A percentile compares a stretch with the other conserved stretches of the same genome.
These are phyloP conservation scores for Halichondria panicea DNA, from an alignment of 37 sponge, comb jelly and placozoan species.

Conservation along the genomic window DNA sequence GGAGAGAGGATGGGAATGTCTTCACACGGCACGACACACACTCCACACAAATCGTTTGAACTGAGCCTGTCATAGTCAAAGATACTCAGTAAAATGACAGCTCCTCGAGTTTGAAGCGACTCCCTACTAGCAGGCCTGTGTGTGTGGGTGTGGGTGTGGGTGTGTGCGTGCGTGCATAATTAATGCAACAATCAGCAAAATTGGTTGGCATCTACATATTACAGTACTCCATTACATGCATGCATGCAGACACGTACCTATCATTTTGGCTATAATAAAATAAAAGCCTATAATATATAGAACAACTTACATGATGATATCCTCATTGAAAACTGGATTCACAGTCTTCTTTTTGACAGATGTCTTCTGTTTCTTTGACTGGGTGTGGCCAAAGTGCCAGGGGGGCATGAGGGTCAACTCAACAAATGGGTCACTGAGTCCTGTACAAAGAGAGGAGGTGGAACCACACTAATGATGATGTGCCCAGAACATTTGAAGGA, in stretches of 20 bases:
- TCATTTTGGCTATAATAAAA: too few species aligned
- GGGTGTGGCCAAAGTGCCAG: conserved; percentile 9
- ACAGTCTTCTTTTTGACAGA: conserved; percentile 27
- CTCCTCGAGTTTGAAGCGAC: conserved; percentile 21
- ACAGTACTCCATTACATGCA: too few species aligned
- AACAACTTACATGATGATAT: conserved; percentile 60
- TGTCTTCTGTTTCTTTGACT: conserved; percentile 26
- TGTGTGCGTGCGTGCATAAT: too few species aligned
- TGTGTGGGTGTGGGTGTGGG: background rate
- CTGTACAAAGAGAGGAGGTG: conserved; percentile 14
- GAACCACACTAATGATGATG: too few species aligned
- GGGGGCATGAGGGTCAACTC: conserved; percentile 23
- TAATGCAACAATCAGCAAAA: too few species aligned
- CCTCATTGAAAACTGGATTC: conserved; percentile 54
- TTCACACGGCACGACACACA: conserved; percentile 47
- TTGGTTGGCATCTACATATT: too few species aligned
- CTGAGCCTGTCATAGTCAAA: conserved; percentile 57
- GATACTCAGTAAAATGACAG: conserved; percentile 44
- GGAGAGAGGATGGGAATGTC: conserved; percentile 12
- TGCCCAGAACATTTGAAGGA: too few species aligned
- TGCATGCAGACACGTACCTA: too few species aligned
- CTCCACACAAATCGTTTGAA: conserved; percentile 47
- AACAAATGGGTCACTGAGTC: conserved; percentile 61
- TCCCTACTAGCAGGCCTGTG: conserved; percentile 26
- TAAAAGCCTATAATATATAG: too few species aligned